Evolutionary conservation across 2,797 vertebrate genomes (phyloP).

Genomic region (Rachycentron canadum): DNA sequence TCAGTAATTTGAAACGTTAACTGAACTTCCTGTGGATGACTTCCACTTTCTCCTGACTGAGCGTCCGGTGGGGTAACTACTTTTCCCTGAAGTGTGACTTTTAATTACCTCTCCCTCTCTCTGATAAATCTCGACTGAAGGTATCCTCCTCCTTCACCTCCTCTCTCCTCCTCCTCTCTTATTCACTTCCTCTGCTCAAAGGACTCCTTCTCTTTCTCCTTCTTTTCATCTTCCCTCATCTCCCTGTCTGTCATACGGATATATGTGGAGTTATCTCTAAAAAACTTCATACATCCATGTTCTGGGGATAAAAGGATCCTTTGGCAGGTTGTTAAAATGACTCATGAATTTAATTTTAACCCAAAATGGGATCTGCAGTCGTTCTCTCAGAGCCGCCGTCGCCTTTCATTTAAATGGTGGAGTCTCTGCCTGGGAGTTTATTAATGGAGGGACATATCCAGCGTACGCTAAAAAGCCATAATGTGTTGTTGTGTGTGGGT

Average conservation of each 20-base stretch:
- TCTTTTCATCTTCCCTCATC: neutral
- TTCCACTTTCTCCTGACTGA: too few relatives aligned
- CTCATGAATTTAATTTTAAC: conserved; percentile 75
- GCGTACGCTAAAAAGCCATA: conserved; percentile 3
- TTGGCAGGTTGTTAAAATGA: conserved; percentile 74
- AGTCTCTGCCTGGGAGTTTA: conserved; percentile 25
- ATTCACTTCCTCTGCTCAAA: too few relatives aligned
- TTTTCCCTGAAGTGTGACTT: conserved; percentile 15
- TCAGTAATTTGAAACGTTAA: too few relatives aligned
- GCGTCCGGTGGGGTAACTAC: neutral
- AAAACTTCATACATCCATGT: conserved; percentile 42
- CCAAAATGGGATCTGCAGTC: conserved; percentile 62
- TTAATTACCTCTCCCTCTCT: conserved; percentile 14
- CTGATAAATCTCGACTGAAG: conserved; percentile 19
- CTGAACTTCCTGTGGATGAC: too few relatives aligned
- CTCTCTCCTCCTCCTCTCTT: too few relatives aligned
- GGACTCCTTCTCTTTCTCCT: too few relatives aligned
- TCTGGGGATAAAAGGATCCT: conserved; percentile 57
- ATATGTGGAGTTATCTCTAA: conserved; percentile 38
- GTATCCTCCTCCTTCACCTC: neutral
- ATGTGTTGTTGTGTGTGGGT: conserved; percentile 22
- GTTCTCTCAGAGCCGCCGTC: conserved; percentile 32
- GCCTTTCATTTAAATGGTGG: conserved; percentile 35
- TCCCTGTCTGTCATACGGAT: conserved; percentile 4
- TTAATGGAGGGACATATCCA: conserved; percentile 13